Evolutionary conservation across 2,113 vertebrate species (phyloP).

Genomic region (Pimephales promelas): DNA sequence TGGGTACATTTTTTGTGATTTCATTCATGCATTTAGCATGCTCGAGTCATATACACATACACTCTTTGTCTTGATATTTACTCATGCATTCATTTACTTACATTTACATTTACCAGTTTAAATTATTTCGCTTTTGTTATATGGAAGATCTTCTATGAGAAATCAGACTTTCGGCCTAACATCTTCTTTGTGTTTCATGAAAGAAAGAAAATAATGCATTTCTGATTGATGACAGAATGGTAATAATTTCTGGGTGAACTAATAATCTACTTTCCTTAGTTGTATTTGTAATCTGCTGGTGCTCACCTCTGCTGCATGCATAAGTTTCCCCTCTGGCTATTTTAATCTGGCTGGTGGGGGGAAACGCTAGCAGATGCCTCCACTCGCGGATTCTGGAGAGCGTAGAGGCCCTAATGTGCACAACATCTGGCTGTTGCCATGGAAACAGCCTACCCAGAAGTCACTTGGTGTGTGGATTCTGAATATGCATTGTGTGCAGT

Average conservation of each 20-base stretch:
- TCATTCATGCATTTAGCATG: not conserved
- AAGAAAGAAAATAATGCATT: not conserved
- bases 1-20: not conserved
- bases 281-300: conserved; percentile 28
- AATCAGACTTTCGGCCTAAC: not conserved
- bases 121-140: not conserved
- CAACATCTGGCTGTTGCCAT: conserved; percentile 74
- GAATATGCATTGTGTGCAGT: not conserved
- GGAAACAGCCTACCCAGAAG: conserved; percentile 61
- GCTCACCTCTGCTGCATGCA: conserved; percentile 51
- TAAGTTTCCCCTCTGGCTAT: conserved; percentile 65
- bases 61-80: no score
- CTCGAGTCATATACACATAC: not conserved
- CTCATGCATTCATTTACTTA: no score
- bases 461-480: conserved; percentile 30
- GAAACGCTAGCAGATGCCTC: conserved; percentile 68
- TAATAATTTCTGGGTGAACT: no score
- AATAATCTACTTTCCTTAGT: not conserved
- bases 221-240: not conserved
- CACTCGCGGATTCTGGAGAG: conserved; percentile 46
- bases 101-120: not conserved
- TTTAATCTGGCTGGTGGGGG: conserved; percentile 66
- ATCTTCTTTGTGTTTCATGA: not conserved
- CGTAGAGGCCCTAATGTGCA: conserved; percentile 55
- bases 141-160: not conserved